phyloP scores from a whole-genome alignment of 2,888 invertebrate genomes.

The Siphlonurus alternatus region DNA sequence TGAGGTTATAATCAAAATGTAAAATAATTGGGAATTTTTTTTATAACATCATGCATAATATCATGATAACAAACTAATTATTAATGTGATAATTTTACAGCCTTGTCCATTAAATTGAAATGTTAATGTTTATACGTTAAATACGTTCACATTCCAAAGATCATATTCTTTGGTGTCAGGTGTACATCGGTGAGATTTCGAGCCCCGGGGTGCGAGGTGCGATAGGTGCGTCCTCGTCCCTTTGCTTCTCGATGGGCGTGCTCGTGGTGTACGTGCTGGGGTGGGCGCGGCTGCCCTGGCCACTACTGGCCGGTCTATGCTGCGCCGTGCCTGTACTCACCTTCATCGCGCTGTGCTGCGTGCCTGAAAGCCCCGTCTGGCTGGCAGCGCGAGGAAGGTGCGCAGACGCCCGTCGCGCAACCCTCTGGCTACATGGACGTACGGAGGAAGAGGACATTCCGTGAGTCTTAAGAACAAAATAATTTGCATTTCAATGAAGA shows the following conservation, averaged over 20 bases:
- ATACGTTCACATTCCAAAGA: too few relatives aligned
- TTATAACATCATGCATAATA: too few relatives aligned
- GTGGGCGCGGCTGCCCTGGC: conserved; percentile 24
- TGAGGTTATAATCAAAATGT: too few relatives aligned
- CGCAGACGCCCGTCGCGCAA: conserved; percentile 33
- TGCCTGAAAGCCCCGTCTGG: conserved; percentile 42
- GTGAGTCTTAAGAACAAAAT: too few relatives aligned
- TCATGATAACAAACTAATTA: too few relatives aligned
- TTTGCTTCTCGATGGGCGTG: conserved; percentile 25
- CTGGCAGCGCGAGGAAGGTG: conserved; percentile 36
- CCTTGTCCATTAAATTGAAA: too few relatives aligned
- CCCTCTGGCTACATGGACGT: conserved; percentile 35
- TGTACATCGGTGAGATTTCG: background rate
- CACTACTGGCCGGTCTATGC: conserved; percentile 36
- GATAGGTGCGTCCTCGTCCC: background rate
- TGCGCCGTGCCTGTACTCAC: conserved; percentile 33
- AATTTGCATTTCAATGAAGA: too few relatives aligned
- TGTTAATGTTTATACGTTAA: too few relatives aligned
- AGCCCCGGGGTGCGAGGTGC: background rate
- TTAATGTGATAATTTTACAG: too few relatives aligned
- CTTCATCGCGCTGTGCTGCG: conserved; percentile 30
- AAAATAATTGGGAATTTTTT: too few relatives aligned
- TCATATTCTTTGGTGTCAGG: background rate
- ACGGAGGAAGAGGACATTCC: background rate
- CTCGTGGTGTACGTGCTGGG: conserved; percentile 35